Evolutionary conservation across 1,140 invertebrate species (phyloP).

Genomic region (Triops cancriformis): DNA sequence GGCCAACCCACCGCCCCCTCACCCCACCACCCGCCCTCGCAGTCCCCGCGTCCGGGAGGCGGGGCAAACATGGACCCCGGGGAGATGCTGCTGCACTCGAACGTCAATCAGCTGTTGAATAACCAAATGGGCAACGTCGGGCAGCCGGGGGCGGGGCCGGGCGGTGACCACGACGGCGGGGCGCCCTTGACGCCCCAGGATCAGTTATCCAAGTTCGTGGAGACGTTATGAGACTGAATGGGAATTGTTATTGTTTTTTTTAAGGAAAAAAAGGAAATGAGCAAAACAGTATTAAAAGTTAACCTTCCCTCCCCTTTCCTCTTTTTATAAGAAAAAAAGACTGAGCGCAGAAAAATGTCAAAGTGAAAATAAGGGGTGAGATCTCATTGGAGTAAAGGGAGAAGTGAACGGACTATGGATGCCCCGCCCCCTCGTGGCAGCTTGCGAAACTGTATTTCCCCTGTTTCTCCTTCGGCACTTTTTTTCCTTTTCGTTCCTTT

Average conservation of each 20-base stretch:
- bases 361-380: background rate
- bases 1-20: constrained; percentile 36
- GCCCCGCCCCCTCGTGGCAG: background rate
- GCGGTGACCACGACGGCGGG: constrained; percentile 40
- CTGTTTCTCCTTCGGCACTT: background rate
- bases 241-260: background rate
- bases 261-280: background rate
- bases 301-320: background rate
- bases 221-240: constrained; percentile 60
- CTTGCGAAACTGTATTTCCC: background rate
- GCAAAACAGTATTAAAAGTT: background rate
- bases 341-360: background rate
- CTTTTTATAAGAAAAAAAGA: background rate
- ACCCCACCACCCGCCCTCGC: constrained; percentile 48
- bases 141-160: background rate
- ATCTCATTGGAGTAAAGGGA: background rate
- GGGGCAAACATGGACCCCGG: constrained; percentile 33
- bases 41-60: constrained; percentile 32
- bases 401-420: background rate
- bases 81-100: constrained; percentile 32
- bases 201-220: constrained; percentile 84
- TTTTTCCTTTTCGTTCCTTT: background rate
- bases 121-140: constrained; percentile 16
- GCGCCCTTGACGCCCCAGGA: constrained; percentile 77
- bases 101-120: constrained; percentile 7